These are phyloP conservation scores for Cheiracanthium punctorium DNA, from an alignment of 2,888 invertebrate species.

Conservation along the genomic window DNA sequence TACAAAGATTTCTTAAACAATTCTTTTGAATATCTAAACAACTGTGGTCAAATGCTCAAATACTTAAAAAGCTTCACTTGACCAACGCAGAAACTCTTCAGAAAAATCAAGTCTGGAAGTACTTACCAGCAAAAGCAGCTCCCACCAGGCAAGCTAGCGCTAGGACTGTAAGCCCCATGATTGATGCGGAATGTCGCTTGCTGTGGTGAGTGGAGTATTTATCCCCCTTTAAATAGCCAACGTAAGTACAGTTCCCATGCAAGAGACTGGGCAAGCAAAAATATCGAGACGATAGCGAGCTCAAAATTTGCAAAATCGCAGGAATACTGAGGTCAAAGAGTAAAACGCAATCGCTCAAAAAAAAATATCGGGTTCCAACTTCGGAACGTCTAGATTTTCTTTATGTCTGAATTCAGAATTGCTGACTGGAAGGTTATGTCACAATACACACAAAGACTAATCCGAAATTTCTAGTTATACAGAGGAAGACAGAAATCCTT, in stretches of 20 bases:
- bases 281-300: slow-evolving; percentile 43
- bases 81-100: no score
- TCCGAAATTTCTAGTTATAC: no score
- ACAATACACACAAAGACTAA: no score
- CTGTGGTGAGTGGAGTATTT: slow-evolving; percentile 13
- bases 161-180: slow-evolving; percentile 62
- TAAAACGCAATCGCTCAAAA: slow-evolving; percentile 20
- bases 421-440: neutral
- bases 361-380: slow-evolving; percentile 40
- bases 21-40: no score
- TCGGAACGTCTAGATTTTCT: slow-evolving; percentile 36
- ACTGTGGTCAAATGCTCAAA: no score
- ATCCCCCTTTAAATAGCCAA: slow-evolving; percentile 23
- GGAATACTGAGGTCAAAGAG: slow-evolving; percentile 24
- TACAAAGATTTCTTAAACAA: no score
- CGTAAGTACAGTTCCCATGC: slow-evolving; percentile 34
- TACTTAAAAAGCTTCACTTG: no score
- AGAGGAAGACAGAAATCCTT: slow-evolving; percentile 27
- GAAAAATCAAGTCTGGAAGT: neutral
- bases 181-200: slow-evolving; percentile 37
- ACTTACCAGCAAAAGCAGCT: slow-evolving; percentile 69
- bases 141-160: slow-evolving; percentile 61
- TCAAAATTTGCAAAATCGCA: slow-evolving; percentile 33
- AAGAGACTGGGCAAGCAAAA: slow-evolving; percentile 19
- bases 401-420: neutral